Base-by-base conservation (phyloP, 2,888 invertebrate species). In the Tuberolachnus salignus region DNA sequence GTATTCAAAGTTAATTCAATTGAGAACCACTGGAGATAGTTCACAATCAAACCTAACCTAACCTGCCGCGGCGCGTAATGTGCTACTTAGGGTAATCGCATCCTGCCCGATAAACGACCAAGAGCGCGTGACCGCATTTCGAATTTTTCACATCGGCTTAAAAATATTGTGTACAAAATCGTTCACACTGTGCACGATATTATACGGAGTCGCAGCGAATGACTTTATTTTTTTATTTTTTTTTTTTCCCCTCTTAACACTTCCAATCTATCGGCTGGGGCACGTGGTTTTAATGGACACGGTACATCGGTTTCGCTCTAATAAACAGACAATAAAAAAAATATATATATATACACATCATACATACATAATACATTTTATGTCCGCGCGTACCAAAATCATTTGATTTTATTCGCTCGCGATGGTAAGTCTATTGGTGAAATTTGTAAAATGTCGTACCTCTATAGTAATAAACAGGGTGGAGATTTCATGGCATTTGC, bases 251-350 rank as follows among this genome's bases (percentile, higher is more conserved):
- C 46, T 19, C 23, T 66, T 34, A 26, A 51, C 51, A 51, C 13
- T 51, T 51, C 26, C 51, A 6, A 53, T 55, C 9, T 3, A 3
- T 55, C 10, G 34, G 14, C 16, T 46, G 16, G 23, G 66, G 42
- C 69, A 53, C 34, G 53, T 55, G 14, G 53, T 55, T 10, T 21
- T 42, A 14, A 66, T 4, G 42, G 46, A 57, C 57, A n/a, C n/a
- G 55, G 70, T 46, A 42, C 59, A 19, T 71, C 46, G 46, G 71
- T 71, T 9, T 71, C 71, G 59, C 57, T 59, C 59, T 26, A 71
- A 59, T 59, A 71, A 46, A 46, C 23, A 1, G 23, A 46, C 46
- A 46, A 14, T 46, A 46, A 57, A 2, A 21, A n/a, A n/a, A n/a
- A n/a, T n/a, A n/a, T n/a, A n/a, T n/a, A n/a, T n/a, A n/a, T n/a